phyloP scores from a whole-genome alignment of 2,888 invertebrate genomes.

The Eretmocerus hayati region DNA sequence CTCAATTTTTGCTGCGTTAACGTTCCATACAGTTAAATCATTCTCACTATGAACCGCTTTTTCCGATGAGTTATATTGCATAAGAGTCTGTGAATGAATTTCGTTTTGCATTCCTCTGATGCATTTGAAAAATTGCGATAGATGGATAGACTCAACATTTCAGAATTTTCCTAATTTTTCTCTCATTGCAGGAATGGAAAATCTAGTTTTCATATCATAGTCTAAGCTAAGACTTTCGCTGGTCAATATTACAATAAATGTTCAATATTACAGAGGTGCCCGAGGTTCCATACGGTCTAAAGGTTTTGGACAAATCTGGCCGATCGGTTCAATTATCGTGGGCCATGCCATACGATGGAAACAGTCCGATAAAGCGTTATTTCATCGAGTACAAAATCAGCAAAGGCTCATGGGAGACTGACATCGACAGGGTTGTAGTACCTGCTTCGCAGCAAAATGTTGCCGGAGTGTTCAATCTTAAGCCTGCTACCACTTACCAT shows the following conservation, averaged over 20 bases:
- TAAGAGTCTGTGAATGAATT: too few species aligned
- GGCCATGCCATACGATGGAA: conserved; percentile 88
- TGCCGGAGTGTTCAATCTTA: conserved; percentile 80
- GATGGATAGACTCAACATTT: too few species aligned
- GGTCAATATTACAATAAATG: too few species aligned
- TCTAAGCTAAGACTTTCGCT: too few species aligned
- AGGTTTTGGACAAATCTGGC: conserved; percentile 83
- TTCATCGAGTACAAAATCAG: conserved; percentile 87
- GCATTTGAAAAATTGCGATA: too few species aligned
- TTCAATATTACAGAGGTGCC: conserved; percentile 61
- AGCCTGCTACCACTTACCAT: conserved; percentile 89
- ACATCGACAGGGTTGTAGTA: conserved; percentile 80
- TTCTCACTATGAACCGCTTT: too few species aligned
- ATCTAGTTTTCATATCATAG: background rate
- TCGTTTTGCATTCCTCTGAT: background rate
- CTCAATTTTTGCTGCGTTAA: too few species aligned
- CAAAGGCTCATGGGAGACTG: conserved; percentile 73
- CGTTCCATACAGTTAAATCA: too few species aligned
- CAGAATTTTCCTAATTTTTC: background rate
- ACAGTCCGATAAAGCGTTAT: conserved; percentile 82
- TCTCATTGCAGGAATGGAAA: background rate
- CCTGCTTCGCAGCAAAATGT: conserved; percentile 79
- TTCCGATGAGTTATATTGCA: too few species aligned
- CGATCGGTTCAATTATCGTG: conserved; percentile 84
- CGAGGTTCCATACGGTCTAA: conserved; percentile 82